Percentiles rank a stretch among this genome's conserved stretches.
Evolutionary conservation across 2,797 vertebrate species (phyloP).

Genomic region (Macropodus opercularis): DNA sequence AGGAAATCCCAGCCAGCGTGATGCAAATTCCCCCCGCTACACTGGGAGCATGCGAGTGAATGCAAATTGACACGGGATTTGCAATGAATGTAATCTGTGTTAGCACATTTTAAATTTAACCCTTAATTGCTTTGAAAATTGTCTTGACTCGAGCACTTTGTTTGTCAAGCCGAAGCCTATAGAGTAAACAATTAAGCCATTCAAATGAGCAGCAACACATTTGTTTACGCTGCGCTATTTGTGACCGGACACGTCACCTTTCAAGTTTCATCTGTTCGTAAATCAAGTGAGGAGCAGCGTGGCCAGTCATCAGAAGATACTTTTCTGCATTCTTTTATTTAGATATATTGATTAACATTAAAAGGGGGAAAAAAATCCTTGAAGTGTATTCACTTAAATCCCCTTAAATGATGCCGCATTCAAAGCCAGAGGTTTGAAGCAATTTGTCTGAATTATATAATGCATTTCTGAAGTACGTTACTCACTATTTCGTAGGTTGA

Average conservation of each 20-base stretch:
- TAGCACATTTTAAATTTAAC: constrained; percentile 39
- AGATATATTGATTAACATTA: constrained; percentile 14
- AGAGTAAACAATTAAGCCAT: constrained; percentile 45
- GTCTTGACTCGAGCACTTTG: constrained; percentile 1
- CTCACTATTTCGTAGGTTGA: constrained; percentile 20
- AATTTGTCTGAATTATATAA: neutral
- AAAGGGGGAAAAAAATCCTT: neutral
- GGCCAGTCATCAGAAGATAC: constrained; percentile 11
- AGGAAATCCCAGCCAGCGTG: constrained; percentile 46
- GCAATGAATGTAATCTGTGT: constrained; percentile 36
- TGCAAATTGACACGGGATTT: constrained; percentile 37
- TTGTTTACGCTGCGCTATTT: constrained; percentile 31
- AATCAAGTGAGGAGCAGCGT: constrained; percentile 21
- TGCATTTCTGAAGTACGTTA: constrained; percentile 4
- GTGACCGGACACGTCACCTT: constrained; percentile 45
- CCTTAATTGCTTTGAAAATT: constrained; percentile 52
- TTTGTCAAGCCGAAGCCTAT: constrained; percentile 25
- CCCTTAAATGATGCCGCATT: neutral
- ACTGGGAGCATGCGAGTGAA: constrained; percentile 8
- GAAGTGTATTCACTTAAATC: neutral
- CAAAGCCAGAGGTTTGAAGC: constrained; percentile 1
- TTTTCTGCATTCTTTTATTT: neutral
- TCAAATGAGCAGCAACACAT: constrained; percentile 43
- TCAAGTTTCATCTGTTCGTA: constrained; percentile 36
- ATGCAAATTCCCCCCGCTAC: constrained; percentile 11